Conservation (phyloP, 2,888 invertebrate genomes). For the Fissipunctia ypsillon region DNA sequence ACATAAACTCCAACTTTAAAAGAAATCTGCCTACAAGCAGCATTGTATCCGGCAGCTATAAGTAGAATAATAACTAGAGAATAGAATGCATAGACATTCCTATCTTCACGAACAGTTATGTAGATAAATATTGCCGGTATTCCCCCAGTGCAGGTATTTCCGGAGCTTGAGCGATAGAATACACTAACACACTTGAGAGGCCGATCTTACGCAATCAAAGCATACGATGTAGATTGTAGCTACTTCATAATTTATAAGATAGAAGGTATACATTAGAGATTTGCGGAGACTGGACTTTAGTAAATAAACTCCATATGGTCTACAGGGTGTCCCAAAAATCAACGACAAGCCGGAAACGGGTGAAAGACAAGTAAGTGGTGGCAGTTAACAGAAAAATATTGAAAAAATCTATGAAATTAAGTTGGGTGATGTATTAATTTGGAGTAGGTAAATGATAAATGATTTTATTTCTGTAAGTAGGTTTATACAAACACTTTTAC, state of each 20-base stretch:
- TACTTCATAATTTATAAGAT: constrained; percentile 21
- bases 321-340: no score
- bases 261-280: not conserved
- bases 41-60: constrained; percentile 11
- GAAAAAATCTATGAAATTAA: no score
- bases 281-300: not conserved
- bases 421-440: no score
- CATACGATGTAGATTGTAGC: constrained; percentile 4
- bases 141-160: constrained; percentile 52
- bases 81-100: constrained; percentile 21
- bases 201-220: constrained; percentile 37
- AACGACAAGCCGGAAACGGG: no score
- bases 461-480: no score
- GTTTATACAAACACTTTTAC: no score
- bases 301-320: not conserved
- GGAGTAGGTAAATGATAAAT: no score
- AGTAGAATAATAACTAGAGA: constrained; percentile 13
- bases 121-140: constrained; percentile 39
- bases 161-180: constrained; percentile 16
- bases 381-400: no score
- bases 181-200: constrained; percentile 16
- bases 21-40: not conserved
- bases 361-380: no score
- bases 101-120: constrained; percentile 38
- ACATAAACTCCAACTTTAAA: not conserved